Conservation (phyloP, 2,888 invertebrate genomes). For the Mechanitis messenoides region DNA sequence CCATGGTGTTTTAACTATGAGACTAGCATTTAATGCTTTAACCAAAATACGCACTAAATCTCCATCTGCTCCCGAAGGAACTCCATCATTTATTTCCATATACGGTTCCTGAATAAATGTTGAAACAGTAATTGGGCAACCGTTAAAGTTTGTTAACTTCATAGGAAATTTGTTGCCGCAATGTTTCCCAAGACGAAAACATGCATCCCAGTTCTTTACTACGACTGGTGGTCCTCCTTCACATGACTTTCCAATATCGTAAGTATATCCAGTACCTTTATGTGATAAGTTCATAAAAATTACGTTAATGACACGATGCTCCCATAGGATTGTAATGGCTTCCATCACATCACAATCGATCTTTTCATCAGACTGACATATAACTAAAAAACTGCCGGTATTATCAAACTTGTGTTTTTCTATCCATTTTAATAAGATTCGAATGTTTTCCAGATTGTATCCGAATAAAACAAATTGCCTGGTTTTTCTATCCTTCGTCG, state of each 20-base stretch:
- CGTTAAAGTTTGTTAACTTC: constrained; percentile 49
- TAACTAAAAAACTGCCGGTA: constrained; percentile 52
- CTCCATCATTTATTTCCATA: constrained; percentile 45
- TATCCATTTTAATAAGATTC: constrained; percentile 42
- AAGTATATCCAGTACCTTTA: constrained; percentile 22
- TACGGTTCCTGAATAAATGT: constrained; percentile 54
- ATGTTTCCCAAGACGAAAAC: constrained; percentile 22
- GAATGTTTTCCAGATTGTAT: constrained; percentile 38
- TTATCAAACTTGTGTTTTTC: constrained; percentile 45
- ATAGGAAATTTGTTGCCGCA: constrained; percentile 41
- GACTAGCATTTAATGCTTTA: constrained; percentile 47
- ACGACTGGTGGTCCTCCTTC: constrained; percentile 43
- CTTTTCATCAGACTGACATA: constrained; percentile 43
- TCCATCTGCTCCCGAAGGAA: constrained; percentile 53
- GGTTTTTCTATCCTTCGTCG: constrained; percentile 32
- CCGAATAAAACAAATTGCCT: constrained; percentile 53
- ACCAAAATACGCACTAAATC: constrained; percentile 49
- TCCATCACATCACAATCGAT: constrained; percentile 47
- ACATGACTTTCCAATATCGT: constrained; percentile 44
- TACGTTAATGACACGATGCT: constrained; percentile 50
- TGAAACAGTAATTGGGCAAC: constrained; percentile 51
- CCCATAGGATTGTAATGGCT: constrained; percentile 48
- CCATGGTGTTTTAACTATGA: constrained; percentile 47
- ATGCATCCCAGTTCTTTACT: constrained; percentile 33
- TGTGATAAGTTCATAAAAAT: constrained; percentile 42